Evolutionary conservation across 1,140 invertebrate genomes (phyloP).

Genomic region (Bicyclus anynana): DNA sequence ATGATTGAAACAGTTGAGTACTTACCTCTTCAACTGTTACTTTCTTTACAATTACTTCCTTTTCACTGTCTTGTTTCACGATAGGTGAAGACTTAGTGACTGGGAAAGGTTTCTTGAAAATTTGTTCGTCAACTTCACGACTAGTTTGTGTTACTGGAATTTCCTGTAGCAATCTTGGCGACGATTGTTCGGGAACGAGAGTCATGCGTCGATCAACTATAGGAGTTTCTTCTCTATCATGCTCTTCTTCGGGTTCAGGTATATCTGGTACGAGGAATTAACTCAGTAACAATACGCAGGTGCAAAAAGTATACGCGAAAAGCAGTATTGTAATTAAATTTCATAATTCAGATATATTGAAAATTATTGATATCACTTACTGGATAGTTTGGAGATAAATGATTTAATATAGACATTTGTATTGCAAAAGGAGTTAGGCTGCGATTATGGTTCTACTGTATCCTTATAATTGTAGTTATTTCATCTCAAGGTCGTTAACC

Average conservation of each 20-base stretch:
- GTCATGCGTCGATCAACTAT: constrained; percentile 56
- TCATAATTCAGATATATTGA: background rate
- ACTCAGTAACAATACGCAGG: constrained; percentile 16
- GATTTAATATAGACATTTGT: no score
- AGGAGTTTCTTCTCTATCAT: constrained; percentile 46
- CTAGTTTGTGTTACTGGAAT: constrained; percentile 20
- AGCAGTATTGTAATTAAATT: background rate
- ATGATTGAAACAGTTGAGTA: constrained; percentile 12
- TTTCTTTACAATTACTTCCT: constrained; percentile 25
- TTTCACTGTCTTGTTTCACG: constrained; percentile 27
- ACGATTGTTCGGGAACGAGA: constrained; percentile 40
- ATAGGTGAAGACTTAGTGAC: constrained; percentile 29
- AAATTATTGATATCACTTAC: no score
- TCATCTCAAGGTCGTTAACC: no score
- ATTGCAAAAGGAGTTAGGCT: no score
- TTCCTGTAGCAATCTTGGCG: constrained; percentile 8
- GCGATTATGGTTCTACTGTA: no score
- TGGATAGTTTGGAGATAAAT: no score
- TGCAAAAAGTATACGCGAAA: no score
- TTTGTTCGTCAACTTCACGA: constrained; percentile 27
- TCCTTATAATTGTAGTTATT: no score
- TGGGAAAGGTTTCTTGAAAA: constrained; percentile 29
- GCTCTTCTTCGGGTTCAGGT: constrained; percentile 43
- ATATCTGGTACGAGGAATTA: constrained; percentile 45
- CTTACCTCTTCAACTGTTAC: constrained; percentile 32